A percentile compares a stretch with the other conserved stretches of the same genome.
Evolutionary conservation across 2,888 invertebrate species (phyloP).

Genomic region (Parnassius orleans): DNA sequence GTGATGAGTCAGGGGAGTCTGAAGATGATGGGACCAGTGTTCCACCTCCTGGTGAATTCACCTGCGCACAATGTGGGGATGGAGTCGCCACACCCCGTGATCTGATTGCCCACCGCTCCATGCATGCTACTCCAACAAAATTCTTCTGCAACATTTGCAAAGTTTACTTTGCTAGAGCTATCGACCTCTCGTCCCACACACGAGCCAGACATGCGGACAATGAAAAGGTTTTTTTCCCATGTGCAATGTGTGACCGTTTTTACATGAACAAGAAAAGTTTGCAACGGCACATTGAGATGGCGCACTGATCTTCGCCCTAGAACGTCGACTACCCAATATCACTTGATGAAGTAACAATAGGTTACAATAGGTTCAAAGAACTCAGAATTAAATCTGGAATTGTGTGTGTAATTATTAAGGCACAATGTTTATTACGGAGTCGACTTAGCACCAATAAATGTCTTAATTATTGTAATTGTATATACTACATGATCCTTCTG

Average conservation of each 20-base stretch:
- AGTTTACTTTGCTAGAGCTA: slow-evolving; percentile 70
- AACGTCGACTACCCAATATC: not conserved
- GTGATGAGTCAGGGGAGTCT: slow-evolving; percentile 51
- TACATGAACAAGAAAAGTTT: slow-evolving; percentile 79
- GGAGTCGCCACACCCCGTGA: slow-evolving; percentile 78
- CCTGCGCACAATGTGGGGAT: slow-evolving; percentile 79
- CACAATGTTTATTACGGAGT: slow-evolving; percentile 2
- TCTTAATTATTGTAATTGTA: slow-evolving; percentile 27
- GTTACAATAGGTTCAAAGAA: not conserved
- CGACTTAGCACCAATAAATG: not conserved
- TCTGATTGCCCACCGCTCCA: slow-evolving; percentile 78
- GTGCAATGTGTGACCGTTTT: slow-evolving; percentile 80
- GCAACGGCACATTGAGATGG: slow-evolving; percentile 77
- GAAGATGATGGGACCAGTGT: slow-evolving; percentile 56
- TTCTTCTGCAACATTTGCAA: slow-evolving; percentile 82
- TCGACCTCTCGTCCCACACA: slow-evolving; percentile 72
- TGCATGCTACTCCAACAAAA: slow-evolving; percentile 75
- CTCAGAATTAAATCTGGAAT: not conserved
- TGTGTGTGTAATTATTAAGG: not conserved
- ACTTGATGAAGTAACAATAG: not conserved
- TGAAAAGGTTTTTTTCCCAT: slow-evolving; percentile 79
- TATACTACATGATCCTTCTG: slow-evolving; percentile 27
- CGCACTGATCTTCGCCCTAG: slow-evolving; percentile 60
- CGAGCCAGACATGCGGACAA: slow-evolving; percentile 74
- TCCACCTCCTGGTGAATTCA: slow-evolving; percentile 70